Percentiles rank a stretch among this genome's conserved stretches.
phyloP scores from a whole-genome alignment of 1,140 invertebrate genomes.

The Zaprionus nigranus region DNA sequence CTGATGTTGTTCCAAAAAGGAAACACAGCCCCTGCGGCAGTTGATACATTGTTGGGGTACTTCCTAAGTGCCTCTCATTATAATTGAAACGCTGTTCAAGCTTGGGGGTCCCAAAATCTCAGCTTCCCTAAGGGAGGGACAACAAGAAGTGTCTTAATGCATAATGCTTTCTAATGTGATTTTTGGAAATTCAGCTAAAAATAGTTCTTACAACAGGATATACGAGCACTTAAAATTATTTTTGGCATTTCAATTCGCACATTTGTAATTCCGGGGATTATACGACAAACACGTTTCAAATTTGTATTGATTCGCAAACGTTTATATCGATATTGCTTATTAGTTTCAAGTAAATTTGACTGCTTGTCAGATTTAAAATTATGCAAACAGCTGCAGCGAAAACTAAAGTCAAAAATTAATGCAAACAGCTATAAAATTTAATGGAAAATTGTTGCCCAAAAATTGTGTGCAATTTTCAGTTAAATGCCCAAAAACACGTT shows the following conservation, averaged over 20 bases:
- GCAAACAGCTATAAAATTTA: slow-evolving; percentile 19
- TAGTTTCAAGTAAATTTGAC: slow-evolving; percentile 4
- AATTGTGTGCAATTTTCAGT: slow-evolving; percentile 29
- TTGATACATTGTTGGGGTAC: not conserved
- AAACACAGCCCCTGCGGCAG: not conserved
- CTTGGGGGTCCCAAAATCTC: not conserved
- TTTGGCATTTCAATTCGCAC: slow-evolving; percentile 19
- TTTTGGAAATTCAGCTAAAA: not conserved
- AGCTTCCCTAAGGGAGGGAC: not conserved
- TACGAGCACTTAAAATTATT: not conserved
- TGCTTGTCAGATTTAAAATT: slow-evolving; percentile 28
- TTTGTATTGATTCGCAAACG: slow-evolving; percentile 4
- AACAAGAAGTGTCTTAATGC: not conserved
- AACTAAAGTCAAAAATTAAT: slow-evolving; percentile 44
- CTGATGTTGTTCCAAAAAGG: slow-evolving; percentile 21
- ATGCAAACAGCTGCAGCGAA: slow-evolving; percentile 40
- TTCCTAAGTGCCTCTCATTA: slow-evolving; percentile 12
- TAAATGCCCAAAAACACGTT: slow-evolving; percentile 33
- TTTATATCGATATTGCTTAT: slow-evolving; percentile 25
- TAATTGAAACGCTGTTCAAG: slow-evolving; percentile 9
- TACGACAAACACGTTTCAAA: slow-evolving; percentile 28
- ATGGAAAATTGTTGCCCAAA: slow-evolving; percentile 20
- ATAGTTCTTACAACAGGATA: not conserved
- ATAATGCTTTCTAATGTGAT: not conserved
- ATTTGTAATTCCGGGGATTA: slow-evolving; percentile 19